Percentiles rank a stretch among this genome's conserved stretches.
Conservation (phyloP, 2,113 vertebrate species). For the Dipodomys ordii region DNA sequence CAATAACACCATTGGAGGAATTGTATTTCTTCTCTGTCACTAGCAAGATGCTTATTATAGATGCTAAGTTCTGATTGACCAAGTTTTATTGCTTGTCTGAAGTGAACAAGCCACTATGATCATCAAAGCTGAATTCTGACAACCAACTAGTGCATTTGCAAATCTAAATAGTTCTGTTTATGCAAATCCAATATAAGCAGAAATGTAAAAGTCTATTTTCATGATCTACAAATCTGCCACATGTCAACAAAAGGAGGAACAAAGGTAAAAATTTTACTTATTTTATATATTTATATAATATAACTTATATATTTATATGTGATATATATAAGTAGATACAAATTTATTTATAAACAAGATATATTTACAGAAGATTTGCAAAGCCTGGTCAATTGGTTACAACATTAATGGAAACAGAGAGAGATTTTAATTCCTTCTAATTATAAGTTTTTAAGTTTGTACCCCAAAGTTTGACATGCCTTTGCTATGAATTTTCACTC, state of each 20-base stretch:
- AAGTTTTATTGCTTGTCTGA: neutral
- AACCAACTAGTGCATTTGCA: neutral
- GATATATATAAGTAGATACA: no score
- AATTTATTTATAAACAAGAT: no score
- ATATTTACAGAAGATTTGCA: neutral
- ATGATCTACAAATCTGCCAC: neutral
- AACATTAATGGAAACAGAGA: neutral
- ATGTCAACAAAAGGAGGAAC: neutral
- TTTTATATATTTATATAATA: no score
- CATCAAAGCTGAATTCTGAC: constrained; percentile 16
- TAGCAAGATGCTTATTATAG: neutral
- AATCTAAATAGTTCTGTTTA: constrained; percentile 3
- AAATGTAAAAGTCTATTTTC: neutral
- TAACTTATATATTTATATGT: no score
- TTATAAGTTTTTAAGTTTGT: neutral
- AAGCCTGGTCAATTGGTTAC: neutral
- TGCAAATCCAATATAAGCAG: neutral
- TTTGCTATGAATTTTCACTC: constrained; percentile 2
- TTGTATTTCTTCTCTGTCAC: neutral
- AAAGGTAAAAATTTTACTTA: neutral
- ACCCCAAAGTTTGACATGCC: neutral
- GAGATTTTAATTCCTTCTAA: neutral
- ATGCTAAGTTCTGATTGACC: neutral
- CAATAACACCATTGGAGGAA: neutral
- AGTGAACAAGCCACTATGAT: neutral